phyloP scores from a whole-genome alignment of 2,888 invertebrate genomes.

The Leucoma salicis region DNA sequence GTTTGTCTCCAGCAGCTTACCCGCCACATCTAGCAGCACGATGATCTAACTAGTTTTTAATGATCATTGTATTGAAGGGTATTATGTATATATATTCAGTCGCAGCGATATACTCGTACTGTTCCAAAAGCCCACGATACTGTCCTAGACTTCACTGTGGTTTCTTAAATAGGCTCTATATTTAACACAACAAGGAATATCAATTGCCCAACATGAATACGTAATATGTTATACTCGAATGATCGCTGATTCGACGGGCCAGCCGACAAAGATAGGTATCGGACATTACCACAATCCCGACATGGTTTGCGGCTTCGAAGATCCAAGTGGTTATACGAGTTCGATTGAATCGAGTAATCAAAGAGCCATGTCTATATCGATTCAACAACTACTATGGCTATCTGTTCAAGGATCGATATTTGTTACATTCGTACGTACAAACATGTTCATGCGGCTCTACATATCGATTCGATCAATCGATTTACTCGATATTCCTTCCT shows the following conservation, averaged over 20 bases:
- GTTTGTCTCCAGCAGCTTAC: too few relatives aligned
- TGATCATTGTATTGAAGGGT: too few relatives aligned
- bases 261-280: slow-evolving; percentile 73
- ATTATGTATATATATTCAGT: too few relatives aligned
- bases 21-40: too few relatives aligned
- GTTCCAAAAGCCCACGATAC: too few relatives aligned
- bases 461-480: slow-evolving; percentile 31
- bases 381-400: slow-evolving; percentile 72
- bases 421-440: slow-evolving; percentile 67
- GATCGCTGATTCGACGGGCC: slow-evolving; percentile 62
- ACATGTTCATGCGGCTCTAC: slow-evolving; percentile 41
- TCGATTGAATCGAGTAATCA: slow-evolving; percentile 77
- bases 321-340: slow-evolving; percentile 58
- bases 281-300: slow-evolving; percentile 66
- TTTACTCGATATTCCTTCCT: slow-evolving; percentile 37
- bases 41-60: too few relatives aligned
- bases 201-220: slow-evolving; percentile 72
- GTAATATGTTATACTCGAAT: slow-evolving; percentile 65
- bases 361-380: slow-evolving; percentile 77
- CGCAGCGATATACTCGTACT: too few relatives aligned
- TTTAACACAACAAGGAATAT: slow-evolving; percentile 59
- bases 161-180: background rate
- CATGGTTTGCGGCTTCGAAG: slow-evolving; percentile 51
- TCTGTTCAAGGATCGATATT: slow-evolving; percentile 74
- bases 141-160: background rate